Conservation (phyloP, 1,140 invertebrate genomes). For the Bradynema listronoti region DNA sequence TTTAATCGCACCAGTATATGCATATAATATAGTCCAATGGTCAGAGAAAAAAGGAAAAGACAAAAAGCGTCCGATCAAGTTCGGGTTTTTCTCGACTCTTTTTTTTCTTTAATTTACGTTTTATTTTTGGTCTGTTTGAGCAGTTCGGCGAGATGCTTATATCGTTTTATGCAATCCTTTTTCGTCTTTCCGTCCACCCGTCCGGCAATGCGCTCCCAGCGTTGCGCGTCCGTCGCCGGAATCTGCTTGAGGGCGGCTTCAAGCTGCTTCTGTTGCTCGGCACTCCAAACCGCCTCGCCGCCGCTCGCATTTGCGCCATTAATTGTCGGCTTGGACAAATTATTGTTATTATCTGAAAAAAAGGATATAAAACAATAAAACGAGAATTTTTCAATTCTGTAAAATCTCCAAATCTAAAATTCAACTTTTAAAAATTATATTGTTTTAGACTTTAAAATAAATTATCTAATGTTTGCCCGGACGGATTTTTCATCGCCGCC, state of each 20-base stretch:
- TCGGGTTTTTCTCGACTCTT: too few species aligned
- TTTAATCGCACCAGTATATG: too few species aligned
- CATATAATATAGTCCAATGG: too few species aligned
- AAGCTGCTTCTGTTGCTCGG: constrained; percentile 60
- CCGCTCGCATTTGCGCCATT: background rate
- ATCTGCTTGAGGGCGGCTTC: constrained; percentile 94
- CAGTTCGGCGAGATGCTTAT: constrained; percentile 67
- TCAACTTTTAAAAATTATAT: too few species aligned
- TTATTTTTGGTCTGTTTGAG: constrained; percentile 31
- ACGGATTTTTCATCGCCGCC: too few species aligned
- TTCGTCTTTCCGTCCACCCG: constrained; percentile 77
- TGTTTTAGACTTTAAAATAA: too few species aligned
- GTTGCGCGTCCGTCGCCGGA: constrained; percentile 67
- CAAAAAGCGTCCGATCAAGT: constrained; percentile 6
- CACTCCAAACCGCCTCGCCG: constrained; percentile 23
- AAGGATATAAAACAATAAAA: too few species aligned
- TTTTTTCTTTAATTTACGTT: constrained; percentile 1
- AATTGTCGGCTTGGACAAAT: background rate
- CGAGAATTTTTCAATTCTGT: background rate
- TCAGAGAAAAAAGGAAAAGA: background rate
- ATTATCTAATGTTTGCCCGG: too few species aligned
- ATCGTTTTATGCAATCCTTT: constrained; percentile 92
- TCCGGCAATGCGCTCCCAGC: constrained; percentile 89
- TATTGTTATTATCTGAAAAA: constrained; percentile 36
- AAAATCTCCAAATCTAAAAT: too few species aligned